These are phyloP conservation scores for Phytoseiulus persimilis DNA, from an alignment of 2,888 invertebrate genomes.

Conservation along the genomic window DNA sequence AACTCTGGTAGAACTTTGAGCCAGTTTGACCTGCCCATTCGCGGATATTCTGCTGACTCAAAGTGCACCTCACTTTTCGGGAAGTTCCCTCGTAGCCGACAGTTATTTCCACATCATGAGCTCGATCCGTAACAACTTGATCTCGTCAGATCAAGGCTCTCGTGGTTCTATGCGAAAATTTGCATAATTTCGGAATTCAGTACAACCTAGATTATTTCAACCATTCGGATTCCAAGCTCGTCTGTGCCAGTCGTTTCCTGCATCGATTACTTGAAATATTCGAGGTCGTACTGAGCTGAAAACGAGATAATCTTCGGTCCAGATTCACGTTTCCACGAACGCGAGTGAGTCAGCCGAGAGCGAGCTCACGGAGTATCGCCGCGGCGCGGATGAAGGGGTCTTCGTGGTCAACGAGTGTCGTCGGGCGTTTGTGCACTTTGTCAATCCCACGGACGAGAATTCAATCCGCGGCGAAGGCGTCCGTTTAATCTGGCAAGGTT, in stretches of 20 bases:
- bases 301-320: too few species aligned
- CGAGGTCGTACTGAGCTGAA: too few species aligned
- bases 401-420: neutral
- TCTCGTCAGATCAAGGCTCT: too few species aligned
- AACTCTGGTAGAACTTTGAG: neutral
- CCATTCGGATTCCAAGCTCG: too few species aligned
- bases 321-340: neutral
- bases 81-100: neutral
- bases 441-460: neutral
- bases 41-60: neutral
- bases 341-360: neutral
- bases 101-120: neutral
- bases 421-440: slow-evolving; percentile 5
- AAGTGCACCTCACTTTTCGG: neutral
- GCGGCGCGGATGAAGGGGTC: neutral
- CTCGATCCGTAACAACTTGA: too few species aligned
- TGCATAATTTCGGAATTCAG: too few species aligned
- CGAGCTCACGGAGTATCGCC: neutral
- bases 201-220: too few species aligned
- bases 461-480: neutral
- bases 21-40: neutral
- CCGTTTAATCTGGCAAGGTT: neutral
- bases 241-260: too few species aligned
- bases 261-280: too few species aligned
- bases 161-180: too few species aligned